Conservation (phyloP, 53 echinoderm and acorn worm species). For the Pentamera pediparva region DNA sequence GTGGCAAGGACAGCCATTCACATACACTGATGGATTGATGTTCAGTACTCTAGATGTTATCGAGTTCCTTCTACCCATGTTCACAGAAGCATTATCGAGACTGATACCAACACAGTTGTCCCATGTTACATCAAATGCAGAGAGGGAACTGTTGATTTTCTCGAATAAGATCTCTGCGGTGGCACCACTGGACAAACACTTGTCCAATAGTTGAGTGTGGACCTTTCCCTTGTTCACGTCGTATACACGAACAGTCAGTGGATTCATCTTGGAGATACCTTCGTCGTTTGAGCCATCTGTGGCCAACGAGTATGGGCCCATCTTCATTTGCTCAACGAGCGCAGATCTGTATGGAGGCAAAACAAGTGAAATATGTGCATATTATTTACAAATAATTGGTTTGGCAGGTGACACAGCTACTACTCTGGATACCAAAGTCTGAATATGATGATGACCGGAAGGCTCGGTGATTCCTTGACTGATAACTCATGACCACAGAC, state of each 20-base stretch:
- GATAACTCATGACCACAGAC: background rate
- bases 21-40: background rate
- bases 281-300: background rate
- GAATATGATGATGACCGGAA: background rate
- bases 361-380: background rate
- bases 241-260: conserved; percentile 3
- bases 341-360: background rate
- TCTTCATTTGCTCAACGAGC: conserved; percentile 2
- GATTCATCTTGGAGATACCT: conserved; percentile 14
- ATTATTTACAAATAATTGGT: background rate
- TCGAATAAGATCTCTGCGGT: background rate
- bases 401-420: no score
- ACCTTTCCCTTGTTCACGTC: conserved; percentile 5
- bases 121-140: background rate
- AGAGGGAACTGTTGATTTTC: background rate
- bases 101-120: background rate
- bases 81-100: background rate
- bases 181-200: background rate
- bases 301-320: background rate
- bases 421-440: background rate
- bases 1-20: no score
- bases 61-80: background rate
- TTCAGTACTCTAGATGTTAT: no score
- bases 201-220: background rate
- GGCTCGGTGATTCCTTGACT: background rate